Evolutionary conservation across 2,797 vertebrate genomes (phyloP), one percentile per base, ranked within the genome.

Genomic region (Sebastes hopkinsi): DNA sequence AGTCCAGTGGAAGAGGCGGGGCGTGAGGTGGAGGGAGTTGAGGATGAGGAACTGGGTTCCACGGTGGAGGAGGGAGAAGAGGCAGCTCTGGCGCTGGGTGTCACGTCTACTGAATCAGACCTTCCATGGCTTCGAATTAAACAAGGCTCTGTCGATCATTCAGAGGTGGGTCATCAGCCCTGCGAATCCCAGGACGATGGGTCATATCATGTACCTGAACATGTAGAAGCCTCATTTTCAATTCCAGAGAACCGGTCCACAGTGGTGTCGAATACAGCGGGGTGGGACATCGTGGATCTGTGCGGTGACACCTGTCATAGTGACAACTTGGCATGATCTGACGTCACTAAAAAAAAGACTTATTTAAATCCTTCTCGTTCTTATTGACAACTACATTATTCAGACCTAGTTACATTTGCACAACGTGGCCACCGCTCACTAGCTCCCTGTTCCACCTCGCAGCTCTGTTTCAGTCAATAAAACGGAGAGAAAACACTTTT

Each of bases 41-140:
- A 90, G 18, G 91, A 91, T 16, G 90, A 87, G 61, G 92, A 94
- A 8, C 73, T 92, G 67, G 86, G 85, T 8, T 90, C 92, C 18
- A 82, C 79, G 0, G 92, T 95, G 85, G 95, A 94, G 85, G 93
- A 95, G 66, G 93, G 93, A 61, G 94, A 94, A 42, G 95, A 95
- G 82, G 95, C 95, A 2, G 93, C 82, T 9, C 32, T 95, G 86
- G 93, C 93, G 5, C 79, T 95, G 70, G 89, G 91, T 13, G 83
- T 50, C 27, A 72, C 83, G 3, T 68, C 54, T 8, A 55, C 83
- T 7, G 86, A 88, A 54, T 86, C 87, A 4, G 87, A 88, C 54
- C 59, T 86, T 20, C 75, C 75, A 1, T 88, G 89, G 91, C 81
- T 86, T 77, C 62, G 79, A 13, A 64, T 82, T 3, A 70, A 79